These are phyloP conservation scores for Sacculina carcini DNA, from an alignment of 2,888 invertebrate genomes.

Conservation along the genomic window DNA sequence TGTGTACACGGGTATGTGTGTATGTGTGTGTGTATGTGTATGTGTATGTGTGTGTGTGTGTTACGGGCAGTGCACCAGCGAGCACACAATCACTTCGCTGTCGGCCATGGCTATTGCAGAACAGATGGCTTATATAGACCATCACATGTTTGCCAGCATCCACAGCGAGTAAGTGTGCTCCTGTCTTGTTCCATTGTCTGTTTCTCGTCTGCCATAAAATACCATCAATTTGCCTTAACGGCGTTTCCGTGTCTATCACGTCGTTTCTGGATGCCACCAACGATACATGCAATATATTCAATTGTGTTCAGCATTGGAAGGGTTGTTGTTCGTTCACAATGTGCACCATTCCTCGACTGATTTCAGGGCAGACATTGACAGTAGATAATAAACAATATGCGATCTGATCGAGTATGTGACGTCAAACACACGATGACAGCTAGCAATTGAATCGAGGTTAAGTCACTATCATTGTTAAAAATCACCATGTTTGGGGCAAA, in stretches of 20 bases:
- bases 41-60: not conserved
- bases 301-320: too few species aligned
- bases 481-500: too few species aligned
- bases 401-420: too few species aligned
- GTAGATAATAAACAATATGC: too few species aligned
- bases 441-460: too few species aligned
- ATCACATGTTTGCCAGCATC: conserved; percentile 63
- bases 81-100: conserved; percentile 55
- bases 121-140: conserved; percentile 71
- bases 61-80: conserved; percentile 35
- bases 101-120: conserved; percentile 76
- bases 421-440: too few species aligned
- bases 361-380: too few species aligned
- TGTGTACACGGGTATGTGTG: conserved; percentile 11
- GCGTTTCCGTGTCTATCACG: not conserved
- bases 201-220: not conserved
- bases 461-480: too few species aligned
- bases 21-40: not conserved
- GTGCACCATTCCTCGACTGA: too few species aligned
- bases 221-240: not conserved
- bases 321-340: too few species aligned
- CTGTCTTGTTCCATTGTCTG: not conserved
- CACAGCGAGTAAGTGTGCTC: conserved; percentile 51
- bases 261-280: too few species aligned
- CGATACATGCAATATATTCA: too few species aligned